Evolutionary conservation across 2,888 invertebrate species (phyloP), one percentile per base, ranked within the genome.

Genomic region (Acleris cristana): DNA sequence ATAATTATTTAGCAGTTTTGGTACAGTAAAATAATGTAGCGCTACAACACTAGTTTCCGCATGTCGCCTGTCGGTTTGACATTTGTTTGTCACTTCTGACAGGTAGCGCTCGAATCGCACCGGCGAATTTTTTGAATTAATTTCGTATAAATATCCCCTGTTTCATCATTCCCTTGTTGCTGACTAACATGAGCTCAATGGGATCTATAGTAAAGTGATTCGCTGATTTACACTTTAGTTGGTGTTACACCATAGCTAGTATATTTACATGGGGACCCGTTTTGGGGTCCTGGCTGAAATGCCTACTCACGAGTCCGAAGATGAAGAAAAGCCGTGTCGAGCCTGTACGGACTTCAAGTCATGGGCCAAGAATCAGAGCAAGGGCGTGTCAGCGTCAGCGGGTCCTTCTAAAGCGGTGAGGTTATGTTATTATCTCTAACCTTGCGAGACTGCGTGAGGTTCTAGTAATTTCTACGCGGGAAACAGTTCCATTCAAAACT

Each of bases 271-370:
- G 78, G 73, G 73, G 70, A 69, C 65, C 71, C 64, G 65, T 40
- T 40, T 56, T 18, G 55, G 40, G 14, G 72, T 49, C 57, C 63
- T 69, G 52, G 61, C 69, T 71, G 80, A 73, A 71, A 92, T 92
- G 90, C 84, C 89, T 69, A 75, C 83, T 56, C 85, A 86, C 73
- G 79, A 79, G 60, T 71, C 77, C 64, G 87, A 88, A 16, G 90
- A 90, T n/a, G 91, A 92, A 69, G 92, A 92, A 49, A 90, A 90
- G 71, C 95, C 95, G 30, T 96, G 96, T 75, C 93, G 96, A 74
- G 94, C 95, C 0, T 96, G 96, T 79, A 94, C 94, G 12, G 96
- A 96, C 82, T 96, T 96, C 75, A 95, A 95, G 80, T 93, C 94
- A 7, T 96, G 96, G 96, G 94, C 95, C 0, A 95, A 95, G 76